Percentiles rank a stretch among this genome's conserved stretches.
Evolutionary conservation across 2,888 invertebrate genomes (phyloP).

Genomic region (Coremacera marginata): DNA sequence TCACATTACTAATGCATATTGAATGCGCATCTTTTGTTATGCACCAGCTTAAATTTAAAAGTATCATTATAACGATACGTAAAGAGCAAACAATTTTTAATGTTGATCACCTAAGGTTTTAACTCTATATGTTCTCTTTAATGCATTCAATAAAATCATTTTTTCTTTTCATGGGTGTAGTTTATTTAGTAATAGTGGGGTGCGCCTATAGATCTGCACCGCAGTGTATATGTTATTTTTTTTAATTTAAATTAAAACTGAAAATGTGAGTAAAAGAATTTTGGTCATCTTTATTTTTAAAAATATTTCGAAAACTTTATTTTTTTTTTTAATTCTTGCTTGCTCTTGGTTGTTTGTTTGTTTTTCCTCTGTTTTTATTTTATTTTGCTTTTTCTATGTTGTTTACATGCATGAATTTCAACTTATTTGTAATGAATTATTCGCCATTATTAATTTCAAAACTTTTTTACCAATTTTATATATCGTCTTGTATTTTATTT

Average conservation of each 20-base stretch:
- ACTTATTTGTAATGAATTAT: slow-evolving; percentile 13
- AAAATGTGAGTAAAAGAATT: not conserved
- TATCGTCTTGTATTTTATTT: slow-evolving; percentile 27
- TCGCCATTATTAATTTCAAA: slow-evolving; percentile 25
- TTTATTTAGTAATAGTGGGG: no score
- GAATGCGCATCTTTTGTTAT: no score
- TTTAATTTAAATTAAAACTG: not conserved
- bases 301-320: slow-evolving; percentile 52
- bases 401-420: slow-evolving; percentile 24
- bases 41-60: no score
- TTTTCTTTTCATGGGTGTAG: no score
- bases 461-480: not conserved
- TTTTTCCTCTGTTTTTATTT: slow-evolving; percentile 12
- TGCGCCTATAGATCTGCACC: no score
- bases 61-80: no score
- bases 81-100: no score
- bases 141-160: no score
- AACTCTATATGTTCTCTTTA: no score
- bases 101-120: no score
- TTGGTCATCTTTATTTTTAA: slow-evolving; percentile 44
- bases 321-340: slow-evolving; percentile 35
- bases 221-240: no score
- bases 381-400: slow-evolving; percentile 18
- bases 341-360: slow-evolving; percentile 31
- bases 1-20: no score